Evolutionary conservation across 2,888 invertebrate species (phyloP).

Genomic region (Abrostola tripartita): DNA sequence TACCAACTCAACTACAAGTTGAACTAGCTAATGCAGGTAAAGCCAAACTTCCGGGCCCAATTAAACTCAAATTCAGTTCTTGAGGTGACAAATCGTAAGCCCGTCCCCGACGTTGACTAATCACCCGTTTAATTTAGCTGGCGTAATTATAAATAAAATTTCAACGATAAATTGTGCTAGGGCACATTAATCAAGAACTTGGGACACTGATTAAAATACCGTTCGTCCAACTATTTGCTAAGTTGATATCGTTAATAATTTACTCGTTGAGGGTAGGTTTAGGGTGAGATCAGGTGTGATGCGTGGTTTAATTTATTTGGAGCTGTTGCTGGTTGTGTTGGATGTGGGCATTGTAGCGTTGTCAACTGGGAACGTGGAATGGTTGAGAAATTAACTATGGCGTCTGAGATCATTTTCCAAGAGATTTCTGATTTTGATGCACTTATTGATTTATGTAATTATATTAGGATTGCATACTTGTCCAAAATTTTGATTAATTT

Average conservation of each 20-base stretch:
- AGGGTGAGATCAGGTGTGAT: constrained; percentile 79
- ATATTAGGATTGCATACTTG: too few species aligned
- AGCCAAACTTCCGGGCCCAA: constrained; percentile 82
- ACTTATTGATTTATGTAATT: too few species aligned
- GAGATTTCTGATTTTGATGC: background rate
- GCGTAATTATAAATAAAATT: constrained; percentile 89
- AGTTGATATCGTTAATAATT: constrained; percentile 88
- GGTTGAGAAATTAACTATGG: background rate
- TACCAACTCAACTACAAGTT: constrained; percentile 70
- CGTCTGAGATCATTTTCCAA: too few species aligned
- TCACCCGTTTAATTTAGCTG: constrained; percentile 85
- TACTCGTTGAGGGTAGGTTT: constrained; percentile 75
- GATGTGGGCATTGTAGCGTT: constrained; percentile 32
- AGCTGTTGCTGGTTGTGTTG: constrained; percentile 36
- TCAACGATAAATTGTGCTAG: constrained; percentile 85
- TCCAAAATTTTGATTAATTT: too few species aligned
- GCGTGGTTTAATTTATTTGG: constrained; percentile 63
- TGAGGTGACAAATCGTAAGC: constrained; percentile 87
- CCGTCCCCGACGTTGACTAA: constrained; percentile 87
- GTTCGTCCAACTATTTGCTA: constrained; percentile 86
- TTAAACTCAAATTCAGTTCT: constrained; percentile 85
- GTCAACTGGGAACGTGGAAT: constrained; percentile 17
- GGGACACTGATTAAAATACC: constrained; percentile 89
- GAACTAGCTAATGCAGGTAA: constrained; percentile 77
- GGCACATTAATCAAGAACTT: constrained; percentile 89